A percentile compares a stretch with the other conserved stretches of the same genome.
Evolutionary conservation across 2,888 invertebrate genomes (phyloP).

Genomic region (Acrobasis suavella): DNA sequence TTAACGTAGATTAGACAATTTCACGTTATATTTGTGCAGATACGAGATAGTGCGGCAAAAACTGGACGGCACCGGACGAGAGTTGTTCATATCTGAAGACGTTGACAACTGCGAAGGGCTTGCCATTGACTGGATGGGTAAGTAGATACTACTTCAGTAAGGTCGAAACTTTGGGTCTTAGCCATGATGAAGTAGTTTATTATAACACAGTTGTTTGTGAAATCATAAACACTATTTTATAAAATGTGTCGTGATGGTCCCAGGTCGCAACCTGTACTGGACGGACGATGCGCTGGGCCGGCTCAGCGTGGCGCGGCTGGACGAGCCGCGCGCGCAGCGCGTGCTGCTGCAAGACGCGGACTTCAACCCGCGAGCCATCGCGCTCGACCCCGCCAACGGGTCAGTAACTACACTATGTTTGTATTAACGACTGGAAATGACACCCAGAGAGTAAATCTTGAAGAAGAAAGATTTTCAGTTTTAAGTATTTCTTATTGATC

Average conservation of each 20-base stretch:
- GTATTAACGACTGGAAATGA: too few relatives aligned
- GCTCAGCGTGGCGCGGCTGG: conserved; percentile 86
- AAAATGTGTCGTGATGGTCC: background rate
- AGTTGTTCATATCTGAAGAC: conserved; percentile 81
- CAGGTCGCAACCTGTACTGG: conserved; percentile 89
- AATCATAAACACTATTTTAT: too few relatives aligned
- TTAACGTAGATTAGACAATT: too few relatives aligned
- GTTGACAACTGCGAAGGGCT: conserved; percentile 87
- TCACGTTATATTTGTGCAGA: conserved; percentile 32
- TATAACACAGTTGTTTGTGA: too few relatives aligned
- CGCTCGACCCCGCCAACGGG: conserved; percentile 86
- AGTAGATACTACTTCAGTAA: conserved; percentile 25
- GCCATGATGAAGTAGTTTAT: too few relatives aligned
- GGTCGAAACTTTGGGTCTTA: background rate
- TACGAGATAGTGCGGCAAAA: conserved; percentile 85
- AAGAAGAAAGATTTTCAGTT: too few relatives aligned
- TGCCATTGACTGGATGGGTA: conserved; percentile 92
- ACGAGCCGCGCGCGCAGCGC: conserved; percentile 76
- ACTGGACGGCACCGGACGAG: conserved; percentile 82
- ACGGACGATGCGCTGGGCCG: conserved; percentile 87
- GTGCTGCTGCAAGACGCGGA: conserved; percentile 83
- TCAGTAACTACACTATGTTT: conserved; percentile 36
- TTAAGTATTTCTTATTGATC: too few relatives aligned
- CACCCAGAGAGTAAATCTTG: too few relatives aligned
- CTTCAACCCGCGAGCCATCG: conserved; percentile 84